Evolutionary conservation across 2,113 vertebrate species (phyloP).

Genomic region (Hemicordylus capensis): DNA sequence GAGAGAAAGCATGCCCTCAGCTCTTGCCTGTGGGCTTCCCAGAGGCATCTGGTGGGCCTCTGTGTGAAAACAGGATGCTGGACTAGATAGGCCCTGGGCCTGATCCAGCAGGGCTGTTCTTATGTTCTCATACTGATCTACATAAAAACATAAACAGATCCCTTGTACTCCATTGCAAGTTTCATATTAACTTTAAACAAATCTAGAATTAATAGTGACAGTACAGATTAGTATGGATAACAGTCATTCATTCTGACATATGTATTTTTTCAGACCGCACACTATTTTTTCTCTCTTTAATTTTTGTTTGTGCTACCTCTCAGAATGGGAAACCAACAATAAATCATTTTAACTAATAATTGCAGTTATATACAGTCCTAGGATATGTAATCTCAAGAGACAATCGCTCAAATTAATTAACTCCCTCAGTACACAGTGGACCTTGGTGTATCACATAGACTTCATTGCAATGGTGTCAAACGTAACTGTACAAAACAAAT

Average conservation of each 20-base stretch:
- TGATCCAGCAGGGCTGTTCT: too few relatives aligned
- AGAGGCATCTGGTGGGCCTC: too few relatives aligned
- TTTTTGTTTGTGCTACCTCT: not conserved
- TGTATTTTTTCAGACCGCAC: not conserved
- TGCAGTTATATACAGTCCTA: not conserved
- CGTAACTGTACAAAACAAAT: not conserved
- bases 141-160: not conserved
- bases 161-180: not conserved
- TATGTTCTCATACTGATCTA: not conserved
- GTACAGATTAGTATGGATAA: not conserved
- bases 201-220: not conserved
- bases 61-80: too few relatives aligned
- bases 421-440: not conserved
- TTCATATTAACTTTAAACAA: not conserved
- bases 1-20: too few relatives aligned
- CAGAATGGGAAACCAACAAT: not conserved
- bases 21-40: too few relatives aligned
- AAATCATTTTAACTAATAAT: not conserved
- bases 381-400: not conserved
- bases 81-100: too few relatives aligned
- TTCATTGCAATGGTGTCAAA: not conserved
- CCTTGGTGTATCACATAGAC: not conserved
- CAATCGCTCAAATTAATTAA: not conserved
- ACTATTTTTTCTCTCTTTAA: too few relatives aligned
- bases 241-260: not conserved